Evolutionary conservation across 1,140 invertebrate genomes (phyloP), one percentile per base, ranked within the genome.

Genomic region (Saccostrea cuccullata): DNA sequence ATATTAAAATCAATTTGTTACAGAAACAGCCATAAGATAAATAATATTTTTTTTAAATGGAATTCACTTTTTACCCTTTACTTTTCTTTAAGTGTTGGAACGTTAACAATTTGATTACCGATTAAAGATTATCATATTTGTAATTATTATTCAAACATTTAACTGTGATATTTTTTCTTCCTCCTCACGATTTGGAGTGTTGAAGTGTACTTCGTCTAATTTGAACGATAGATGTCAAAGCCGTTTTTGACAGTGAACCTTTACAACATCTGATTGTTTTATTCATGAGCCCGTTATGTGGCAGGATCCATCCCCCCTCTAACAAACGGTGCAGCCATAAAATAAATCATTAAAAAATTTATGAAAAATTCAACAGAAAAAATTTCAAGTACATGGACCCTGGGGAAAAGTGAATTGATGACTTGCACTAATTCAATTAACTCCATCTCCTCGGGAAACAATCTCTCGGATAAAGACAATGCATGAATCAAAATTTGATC

Each of bases 321-420:
- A 77, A 26, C 70, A 77, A 77, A 77, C 70, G 30, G 70, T 77
- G 70, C 70, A 77, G 70, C 70, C 70, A 77, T 77, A 77, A 77
- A 77, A 77, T 77, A 77, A 77, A 77, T 77, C 70, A 77, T 77
- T 77, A 77, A 77, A 77, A 36, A 77, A 77, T 30, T 77, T 30
- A 77, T 77, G 70, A 77, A 77, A 77, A 77, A 77, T 77, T 77
- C 70, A 77, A 77, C 70, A 77, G 26, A 77, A 77, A 77, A 77
- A 12, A 26, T 36, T 30, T 30, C 70, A 77, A 77, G 70, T 77
- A 77, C 70, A 77, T 30, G 70, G 70, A 77, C 70, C 70, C 26
- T 26, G 13, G 23, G 13, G 70, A 77, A 77, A 30, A 77, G 70
- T 30, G 26, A 77, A 30, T 77, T 73, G 70, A 73, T 73, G 70